Evolutionary conservation across 2,888 invertebrate species (phyloP).

Genomic region (Eucriotettix oculatus): DNA sequence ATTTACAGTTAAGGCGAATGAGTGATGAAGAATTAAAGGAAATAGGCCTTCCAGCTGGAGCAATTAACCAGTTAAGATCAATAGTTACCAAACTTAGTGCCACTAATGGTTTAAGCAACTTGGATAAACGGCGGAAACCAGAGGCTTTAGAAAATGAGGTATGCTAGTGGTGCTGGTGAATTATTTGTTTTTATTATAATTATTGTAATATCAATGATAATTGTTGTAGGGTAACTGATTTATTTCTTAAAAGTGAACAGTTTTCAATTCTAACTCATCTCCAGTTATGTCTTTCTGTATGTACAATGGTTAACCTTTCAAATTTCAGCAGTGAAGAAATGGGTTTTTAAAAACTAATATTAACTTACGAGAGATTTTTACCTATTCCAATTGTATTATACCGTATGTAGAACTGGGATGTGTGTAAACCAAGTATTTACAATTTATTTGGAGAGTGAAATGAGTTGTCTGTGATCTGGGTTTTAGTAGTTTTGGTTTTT

Average conservation of each 20-base stretch:
- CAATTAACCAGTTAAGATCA: conserved; percentile 36
- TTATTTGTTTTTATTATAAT: neutral
- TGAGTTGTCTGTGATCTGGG: no score
- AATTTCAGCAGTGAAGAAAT: no score
- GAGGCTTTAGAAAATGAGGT: neutral
- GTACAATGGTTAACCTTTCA: no score
- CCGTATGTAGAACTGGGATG: no score
- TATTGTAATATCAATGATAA: neutral
- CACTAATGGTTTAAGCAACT: conserved; percentile 8
- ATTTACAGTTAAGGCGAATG: conserved; percentile 38
- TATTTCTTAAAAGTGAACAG: neutral
- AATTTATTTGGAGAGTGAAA: no score
- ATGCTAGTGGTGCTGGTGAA: neutral
- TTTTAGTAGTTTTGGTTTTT: no score
- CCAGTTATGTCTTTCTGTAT: no score
- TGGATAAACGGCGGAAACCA: conserved; percentile 4
- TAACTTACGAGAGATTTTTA: no score
- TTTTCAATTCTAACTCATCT: no score
- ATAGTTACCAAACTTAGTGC: conserved; percentile 28
- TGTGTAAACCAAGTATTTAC: no score
- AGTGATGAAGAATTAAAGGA: conserved; percentile 46
- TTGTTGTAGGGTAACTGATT: neutral
- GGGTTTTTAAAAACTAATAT: no score
- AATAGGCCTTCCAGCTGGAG: conserved; percentile 29
- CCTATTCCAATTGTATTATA: no score